These are phyloP conservation scores for Lycopodina hypogea DNA, from an alignment of 37 sponge, comb jelly and placozoan species.

Conservation along the genomic window DNA sequence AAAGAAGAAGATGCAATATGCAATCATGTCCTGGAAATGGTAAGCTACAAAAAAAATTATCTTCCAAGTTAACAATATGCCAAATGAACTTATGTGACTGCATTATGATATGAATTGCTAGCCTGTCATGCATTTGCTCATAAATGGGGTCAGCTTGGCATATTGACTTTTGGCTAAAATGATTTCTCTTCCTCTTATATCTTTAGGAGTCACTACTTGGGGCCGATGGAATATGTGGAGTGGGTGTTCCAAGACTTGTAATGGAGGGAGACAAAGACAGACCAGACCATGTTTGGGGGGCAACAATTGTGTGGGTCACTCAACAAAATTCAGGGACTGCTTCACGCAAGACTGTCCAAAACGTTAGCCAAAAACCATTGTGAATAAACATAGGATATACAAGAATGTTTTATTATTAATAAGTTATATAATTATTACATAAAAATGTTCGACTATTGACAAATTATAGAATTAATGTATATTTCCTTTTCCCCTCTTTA, in stretches of 20 bases:
- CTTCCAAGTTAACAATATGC: too few relatives aligned
- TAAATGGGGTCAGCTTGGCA: too few relatives aligned
- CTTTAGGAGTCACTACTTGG: background rate
- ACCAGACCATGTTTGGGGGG: slow-evolving; percentile 47
- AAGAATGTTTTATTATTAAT: too few relatives aligned
- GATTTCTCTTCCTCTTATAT: too few relatives aligned
- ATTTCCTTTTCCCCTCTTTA: background rate
- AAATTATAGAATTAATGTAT: too few relatives aligned
- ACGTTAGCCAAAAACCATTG: too few relatives aligned
- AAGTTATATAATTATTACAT: background rate
- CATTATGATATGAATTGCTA: too few relatives aligned
- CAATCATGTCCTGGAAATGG: slow-evolving; percentile 44
- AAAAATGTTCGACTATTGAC: background rate
- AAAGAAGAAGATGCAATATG: slow-evolving; percentile 55
- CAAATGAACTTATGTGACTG: too few relatives aligned
- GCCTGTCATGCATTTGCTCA: too few relatives aligned
- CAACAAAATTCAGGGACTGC: slow-evolving; percentile 5
- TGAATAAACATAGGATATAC: background rate
- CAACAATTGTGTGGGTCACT: slow-evolving; percentile 44
- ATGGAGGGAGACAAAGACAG: slow-evolving; percentile 52
- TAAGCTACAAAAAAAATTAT: background rate
- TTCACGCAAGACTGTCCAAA: too few relatives aligned
- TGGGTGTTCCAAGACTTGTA: slow-evolving; percentile 67
- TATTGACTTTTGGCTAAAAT: too few relatives aligned
- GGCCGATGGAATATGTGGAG: slow-evolving; percentile 43